Base-by-base conservation (phyloP, 2,797 vertebrate genomes). In the Bovichtus variegatus region DNA sequence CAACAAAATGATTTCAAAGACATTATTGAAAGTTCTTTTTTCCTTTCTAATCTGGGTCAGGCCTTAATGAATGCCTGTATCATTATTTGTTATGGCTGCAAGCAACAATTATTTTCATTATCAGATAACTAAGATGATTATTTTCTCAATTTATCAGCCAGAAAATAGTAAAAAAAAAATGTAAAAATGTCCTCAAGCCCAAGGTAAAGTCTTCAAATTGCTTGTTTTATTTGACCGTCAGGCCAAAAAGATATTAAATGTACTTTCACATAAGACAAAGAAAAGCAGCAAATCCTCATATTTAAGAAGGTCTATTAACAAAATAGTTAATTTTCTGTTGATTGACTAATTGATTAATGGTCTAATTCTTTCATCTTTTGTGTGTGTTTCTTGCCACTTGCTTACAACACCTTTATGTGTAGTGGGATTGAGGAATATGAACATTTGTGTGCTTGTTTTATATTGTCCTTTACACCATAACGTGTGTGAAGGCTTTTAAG, bases 1-100 rank as follows among this genome's bases (percentile, higher is more conserved):
- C 27, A 34, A 10, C 62, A 64, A 44, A 36, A 51, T 47, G 1
- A 23, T 66, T 54, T 13, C 6, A 67, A 53, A 61, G 38, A 73
- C 25, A 69, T 51, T 47, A 18, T 71, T 31, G 25, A 34, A 27
- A 0, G 9, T 19, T 31, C 60, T 16, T 61, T 41, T 27, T 31
- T 16, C 13, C 46, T 21, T 60, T 21, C n/a, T 51, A 16, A 13
- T 64, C 53, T 36, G 16, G 11, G 57, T 46, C 60, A 71, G 50
- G 50, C 19, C 7, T 63, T 43, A 29, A 36, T 67, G 16, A 25
- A 44, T 7, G 29, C 13, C 8, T 40, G 25, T 18, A 9, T 18
- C 23, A 51, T 2, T 27, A 1, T 31, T 38, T 54, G n/a, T 36
- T 16, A 23, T 16, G 21, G 44, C 53, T 13, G 51, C 51, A 41